Conservation (phyloP, 2,888 invertebrate species). For the Campoplex nolae region DNA sequence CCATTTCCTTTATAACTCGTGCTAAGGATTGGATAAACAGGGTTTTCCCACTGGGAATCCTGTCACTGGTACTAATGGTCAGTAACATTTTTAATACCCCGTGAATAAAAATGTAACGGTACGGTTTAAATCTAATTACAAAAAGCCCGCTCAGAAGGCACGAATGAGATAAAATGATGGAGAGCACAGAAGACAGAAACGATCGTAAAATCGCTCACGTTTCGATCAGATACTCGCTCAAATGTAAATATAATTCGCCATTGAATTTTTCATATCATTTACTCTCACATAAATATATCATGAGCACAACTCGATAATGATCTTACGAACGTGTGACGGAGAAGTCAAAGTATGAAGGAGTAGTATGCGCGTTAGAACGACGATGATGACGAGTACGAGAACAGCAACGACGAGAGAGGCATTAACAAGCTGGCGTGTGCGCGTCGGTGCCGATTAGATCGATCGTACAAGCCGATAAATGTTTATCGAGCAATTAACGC, state of each 20-base stretch:
- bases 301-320: conserved; percentile 57
- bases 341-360: conserved; percentile 55
- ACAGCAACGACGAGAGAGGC: conserved; percentile 16
- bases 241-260: conserved; percentile 19
- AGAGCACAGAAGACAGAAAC: not conserved
- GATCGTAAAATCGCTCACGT: conserved; percentile 59
- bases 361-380: conserved; percentile 24
- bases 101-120: conserved; percentile 5
- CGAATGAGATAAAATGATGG: conserved; percentile 12
- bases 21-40: not conserved
- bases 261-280: conserved; percentile 25
- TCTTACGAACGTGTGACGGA: conserved; percentile 54
- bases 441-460: conserved; percentile 62
- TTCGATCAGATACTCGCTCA: conserved; percentile 7
- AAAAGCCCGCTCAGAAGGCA: not conserved
- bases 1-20: not conserved
- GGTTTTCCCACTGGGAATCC: not conserved
- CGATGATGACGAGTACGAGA: conserved; percentile 35
- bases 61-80: not conserved
- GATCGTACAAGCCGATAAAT: conserved; percentile 65
- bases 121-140: not conserved
- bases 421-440: conserved; percentile 55
- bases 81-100: not conserved
- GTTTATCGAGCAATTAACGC: conserved; percentile 70
- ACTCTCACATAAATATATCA: conserved; percentile 57